Percentiles rank a stretch among this genome's conserved stretches.
Evolutionary conservation across 2,113 vertebrate species (phyloP).

Genomic region (Pachycephala philippinensis): DNA sequence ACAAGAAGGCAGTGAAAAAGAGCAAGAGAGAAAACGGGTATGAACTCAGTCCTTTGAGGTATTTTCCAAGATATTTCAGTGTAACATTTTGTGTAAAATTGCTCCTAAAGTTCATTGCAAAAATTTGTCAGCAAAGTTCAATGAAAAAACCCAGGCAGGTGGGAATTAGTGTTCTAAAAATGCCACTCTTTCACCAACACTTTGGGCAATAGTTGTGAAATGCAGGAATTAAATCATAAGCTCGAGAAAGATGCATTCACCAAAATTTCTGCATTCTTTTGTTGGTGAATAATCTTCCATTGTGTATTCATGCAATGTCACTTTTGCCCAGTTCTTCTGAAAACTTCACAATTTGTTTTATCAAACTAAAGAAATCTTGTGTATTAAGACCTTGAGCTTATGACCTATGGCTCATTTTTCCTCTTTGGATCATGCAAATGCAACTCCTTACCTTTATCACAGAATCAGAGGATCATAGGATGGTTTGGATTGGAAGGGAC

Average conservation of each 20-base stretch:
- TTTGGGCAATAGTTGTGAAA: background rate
- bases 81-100: background rate
- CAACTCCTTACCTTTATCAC: background rate
- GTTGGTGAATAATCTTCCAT: background rate
- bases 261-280: background rate
- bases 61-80: background rate
- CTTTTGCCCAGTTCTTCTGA: background rate
- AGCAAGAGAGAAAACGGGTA: rapidly evolving
- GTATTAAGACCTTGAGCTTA: background rate
- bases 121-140: background rate
- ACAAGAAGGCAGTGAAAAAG: background rate
- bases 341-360: background rate
- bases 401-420: background rate
- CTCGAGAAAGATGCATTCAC: background rate
- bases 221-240: background rate
- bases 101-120: background rate
- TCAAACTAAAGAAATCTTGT: background rate
- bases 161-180: background rate
- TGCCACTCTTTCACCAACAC: background rate
- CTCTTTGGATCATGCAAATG: background rate
- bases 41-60: background rate
- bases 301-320: background rate
- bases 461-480: background rate
- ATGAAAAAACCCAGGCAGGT: background rate
- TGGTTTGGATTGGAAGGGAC: background rate